Base-by-base conservation (phyloP, 92 coral and sea anemone genomes). In the Phymanthus crucifer region DNA sequence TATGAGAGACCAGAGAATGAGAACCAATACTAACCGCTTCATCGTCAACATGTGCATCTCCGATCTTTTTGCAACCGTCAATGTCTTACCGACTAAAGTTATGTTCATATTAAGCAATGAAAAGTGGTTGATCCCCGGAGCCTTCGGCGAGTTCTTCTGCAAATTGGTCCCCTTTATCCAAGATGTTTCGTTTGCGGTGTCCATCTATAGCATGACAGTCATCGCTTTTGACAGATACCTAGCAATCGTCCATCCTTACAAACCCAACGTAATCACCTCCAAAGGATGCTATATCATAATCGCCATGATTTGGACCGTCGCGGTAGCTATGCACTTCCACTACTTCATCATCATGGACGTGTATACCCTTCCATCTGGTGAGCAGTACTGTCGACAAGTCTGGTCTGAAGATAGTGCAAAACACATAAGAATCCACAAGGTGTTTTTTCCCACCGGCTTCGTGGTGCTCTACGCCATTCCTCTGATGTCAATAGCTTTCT, bases 201-300 rank as follows among this genome's bases (percentile, higher is more conserved):
- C 93, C 50, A 86, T 89, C 36, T 70, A 82, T 31, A 89, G 90
- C 64, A 89, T 89, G 61, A 76, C 88, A 32, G 47, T 86, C 24
- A 89, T 89, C 16, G 89, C 93, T 5, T 79, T 87, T 29, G 93
- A 89, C 66, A 57, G 93, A 7, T 89, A 85, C 65, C 79, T 84
- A 40, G 93, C 90, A 40, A 79, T 89, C n/a, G 85, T 73, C 27
- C 71, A 86, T 35, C 93, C 93, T 4, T 72, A 73, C 31, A 66
- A 66, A 11, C 40, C 54, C 29, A 80, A 82, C 26, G 3, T 73
- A 9, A 82, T 82, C 21, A 82, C 77, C 21, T 72, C 79, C 27
- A 79, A 64, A 52, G 50, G 83, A 40, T 83, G 77, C 71, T 83
- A 57, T 17, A 32, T 50, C 32, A 73, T 75, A 40, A 82, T 79